These are phyloP conservation scores for Xenopus laevis DNA, from an alignment of 2,113 vertebrate genomes.

Conservation along the genomic window DNA sequence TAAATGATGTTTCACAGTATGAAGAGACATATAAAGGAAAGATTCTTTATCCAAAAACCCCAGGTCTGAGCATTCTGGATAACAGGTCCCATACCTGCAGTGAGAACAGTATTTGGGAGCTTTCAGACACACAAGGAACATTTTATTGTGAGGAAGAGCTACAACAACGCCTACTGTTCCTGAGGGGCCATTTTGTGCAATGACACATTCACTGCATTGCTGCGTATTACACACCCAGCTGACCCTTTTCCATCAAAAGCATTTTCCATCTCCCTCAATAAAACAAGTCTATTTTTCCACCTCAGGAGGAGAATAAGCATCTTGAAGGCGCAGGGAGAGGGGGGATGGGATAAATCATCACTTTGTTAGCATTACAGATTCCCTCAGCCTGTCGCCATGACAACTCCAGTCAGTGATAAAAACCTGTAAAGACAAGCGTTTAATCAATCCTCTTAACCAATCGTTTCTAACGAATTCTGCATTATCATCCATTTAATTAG, in stretches of 20 bases:
- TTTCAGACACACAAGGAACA: too few relatives aligned
- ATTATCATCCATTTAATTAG: conserved; percentile 10
- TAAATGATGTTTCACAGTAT: too few relatives aligned
- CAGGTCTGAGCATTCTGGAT: too few relatives aligned
- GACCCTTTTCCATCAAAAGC: not conserved
- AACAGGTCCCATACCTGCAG: too few relatives aligned
- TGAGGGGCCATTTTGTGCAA: too few relatives aligned
- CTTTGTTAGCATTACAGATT: conserved; percentile 30
- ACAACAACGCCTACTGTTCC: too few relatives aligned
- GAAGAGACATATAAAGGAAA: too few relatives aligned
- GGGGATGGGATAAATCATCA: conserved; percentile 13
- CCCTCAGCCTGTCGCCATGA: conserved; percentile 27
- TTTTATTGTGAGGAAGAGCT: too few relatives aligned
- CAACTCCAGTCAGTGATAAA: conserved; percentile 27
- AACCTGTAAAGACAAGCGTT: conserved; percentile 28
- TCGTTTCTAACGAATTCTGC: not conserved
- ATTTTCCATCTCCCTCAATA: conserved; percentile 16
- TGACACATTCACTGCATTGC: too few relatives aligned
- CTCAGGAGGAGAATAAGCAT: conserved; percentile 4
- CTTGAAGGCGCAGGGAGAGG: not conserved
- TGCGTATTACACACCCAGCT: too few relatives aligned
- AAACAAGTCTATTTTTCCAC: conserved; percentile 16
- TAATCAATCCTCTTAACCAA: conserved; percentile 17
- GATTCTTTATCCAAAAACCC: too few relatives aligned
- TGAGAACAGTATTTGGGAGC: too few relatives aligned